Conservation (phyloP, 2,113 vertebrate genomes). For the Heterochromis multidens region DNA sequence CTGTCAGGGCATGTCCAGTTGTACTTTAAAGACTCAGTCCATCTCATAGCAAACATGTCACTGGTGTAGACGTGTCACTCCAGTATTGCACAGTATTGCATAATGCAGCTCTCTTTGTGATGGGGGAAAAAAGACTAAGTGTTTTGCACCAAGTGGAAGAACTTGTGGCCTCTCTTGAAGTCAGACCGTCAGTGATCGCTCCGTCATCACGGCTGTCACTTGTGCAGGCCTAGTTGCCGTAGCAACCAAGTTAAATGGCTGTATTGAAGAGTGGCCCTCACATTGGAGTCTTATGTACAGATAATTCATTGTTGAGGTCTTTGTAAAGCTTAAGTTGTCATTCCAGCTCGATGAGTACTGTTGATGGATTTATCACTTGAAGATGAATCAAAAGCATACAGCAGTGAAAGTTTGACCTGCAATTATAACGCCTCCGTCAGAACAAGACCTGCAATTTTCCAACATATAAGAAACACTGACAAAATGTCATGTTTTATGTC, state of each 20-base stretch:
- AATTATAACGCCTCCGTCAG: not conserved
- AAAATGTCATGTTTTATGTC: not conserved
- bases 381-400: not conserved
- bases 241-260: slow-evolving; percentile 35
- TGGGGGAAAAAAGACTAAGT: slow-evolving; percentile 7
- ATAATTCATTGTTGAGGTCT: slow-evolving; percentile 26
- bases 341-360: not conserved
- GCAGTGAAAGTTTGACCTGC: not conserved
- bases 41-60: slow-evolving; percentile 7
- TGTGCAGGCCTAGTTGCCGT: not conserved
- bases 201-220: slow-evolving; percentile 17
- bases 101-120: slow-evolving; percentile 40
- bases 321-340: not conserved
- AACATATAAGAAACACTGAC: not conserved
- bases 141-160: slow-evolving; percentile 29
- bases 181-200: slow-evolving; percentile 14
- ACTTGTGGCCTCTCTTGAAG: slow-evolving; percentile 37
- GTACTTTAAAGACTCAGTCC: slow-evolving; percentile 7
- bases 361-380: not conserved
- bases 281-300: not conserved
- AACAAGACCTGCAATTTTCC: not conserved
- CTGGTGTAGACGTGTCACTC: not conserved
- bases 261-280: not conserved
- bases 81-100: slow-evolving; percentile 36
- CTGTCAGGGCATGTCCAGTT: slow-evolving; percentile 4